These are phyloP conservation scores for Myoxocephalus aenaeus DNA, from an alignment of 2,797 vertebrate genomes.

Conservation along the genomic window DNA sequence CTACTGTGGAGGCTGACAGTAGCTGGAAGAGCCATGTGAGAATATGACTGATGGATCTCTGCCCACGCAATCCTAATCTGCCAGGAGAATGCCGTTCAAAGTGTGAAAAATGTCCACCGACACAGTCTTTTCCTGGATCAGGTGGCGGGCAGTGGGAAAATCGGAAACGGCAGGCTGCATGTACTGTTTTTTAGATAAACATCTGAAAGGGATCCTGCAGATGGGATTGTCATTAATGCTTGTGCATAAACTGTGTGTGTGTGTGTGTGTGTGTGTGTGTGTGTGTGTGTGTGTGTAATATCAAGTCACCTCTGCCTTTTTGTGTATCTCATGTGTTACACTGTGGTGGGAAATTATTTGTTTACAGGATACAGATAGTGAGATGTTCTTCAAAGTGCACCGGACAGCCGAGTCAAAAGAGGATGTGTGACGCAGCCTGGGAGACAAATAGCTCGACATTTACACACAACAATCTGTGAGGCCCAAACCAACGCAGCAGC, in stretches of 20 bases:
- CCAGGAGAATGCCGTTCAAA: constrained; percentile 62
- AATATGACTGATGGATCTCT: constrained; percentile 65
- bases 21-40: constrained; percentile 59
- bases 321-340: constrained; percentile 33
- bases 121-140: constrained; percentile 69
- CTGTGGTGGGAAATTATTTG: constrained; percentile 64
- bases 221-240: constrained; percentile 66
- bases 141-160: constrained; percentile 71
- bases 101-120: constrained; percentile 65
- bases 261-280: constrained; percentile 45
- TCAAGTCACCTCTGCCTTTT: constrained; percentile 33
- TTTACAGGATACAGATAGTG: constrained; percentile 74
- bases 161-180: constrained; percentile 63
- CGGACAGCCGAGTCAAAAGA: constrained; percentile 46
- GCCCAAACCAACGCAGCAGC: constrained; percentile 41
- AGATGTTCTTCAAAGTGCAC: constrained; percentile 58
- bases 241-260: constrained; percentile 29
- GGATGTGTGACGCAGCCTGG: constrained; percentile 56
- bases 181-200: constrained; percentile 68
- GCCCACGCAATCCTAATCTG: constrained; percentile 50
- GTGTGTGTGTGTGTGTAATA: constrained; percentile 22
- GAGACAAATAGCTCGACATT: constrained; percentile 51
- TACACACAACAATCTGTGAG: constrained; percentile 41
- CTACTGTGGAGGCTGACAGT: constrained; percentile 51
- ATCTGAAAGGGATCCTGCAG: constrained; percentile 66